Percentiles rank a stretch among this genome's conserved stretches.
Evolutionary conservation across 23 tunicate genomes (phyloP).

Genomic region (Halocynthia aurantium): DNA sequence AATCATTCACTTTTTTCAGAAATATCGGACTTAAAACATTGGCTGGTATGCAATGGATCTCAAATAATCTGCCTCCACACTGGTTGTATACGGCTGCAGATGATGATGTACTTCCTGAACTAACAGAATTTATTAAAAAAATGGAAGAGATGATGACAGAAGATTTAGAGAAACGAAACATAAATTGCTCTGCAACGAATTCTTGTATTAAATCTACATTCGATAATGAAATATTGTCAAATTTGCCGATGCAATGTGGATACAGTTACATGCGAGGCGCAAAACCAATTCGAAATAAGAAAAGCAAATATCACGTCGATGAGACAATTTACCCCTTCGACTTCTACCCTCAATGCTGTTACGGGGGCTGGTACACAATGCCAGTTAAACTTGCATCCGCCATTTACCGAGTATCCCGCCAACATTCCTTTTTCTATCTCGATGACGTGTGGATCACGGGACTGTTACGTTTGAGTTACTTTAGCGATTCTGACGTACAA

Average conservation of each 20-base stretch:
- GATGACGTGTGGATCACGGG: conserved; percentile 68
- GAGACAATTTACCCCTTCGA: conserved; percentile 11
- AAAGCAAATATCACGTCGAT: conserved; percentile 34
- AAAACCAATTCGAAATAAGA: conserved; percentile 16
- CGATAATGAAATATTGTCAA: too few species aligned
- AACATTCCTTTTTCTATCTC: conserved; percentile 11
- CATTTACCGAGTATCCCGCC: conserved; percentile 33
- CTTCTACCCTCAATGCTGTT: conserved; percentile 33
- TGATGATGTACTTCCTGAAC: too few species aligned
- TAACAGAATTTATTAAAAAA: too few species aligned
- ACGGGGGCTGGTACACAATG: conserved; percentile 45
- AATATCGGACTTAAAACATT: too few species aligned
- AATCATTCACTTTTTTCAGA: too few species aligned
- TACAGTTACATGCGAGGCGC: conserved; percentile 31
- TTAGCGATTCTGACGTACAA: not conserved
- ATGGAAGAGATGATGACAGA: too few species aligned
- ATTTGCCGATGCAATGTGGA: conserved; percentile 33
- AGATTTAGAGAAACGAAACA: too few species aligned
- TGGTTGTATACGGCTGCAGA: too few species aligned
- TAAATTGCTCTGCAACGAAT: too few species aligned
- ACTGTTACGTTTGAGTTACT: conserved; percentile 21
- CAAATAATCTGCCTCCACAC: too few species aligned
- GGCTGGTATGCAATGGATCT: too few species aligned
- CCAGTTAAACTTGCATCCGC: conserved; percentile 20
- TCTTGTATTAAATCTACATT: too few species aligned